These are phyloP conservation scores for Lagenorhynchus albirostris DNA, from an alignment of 2,113 vertebrate genomes.

Conservation along the genomic window DNA sequence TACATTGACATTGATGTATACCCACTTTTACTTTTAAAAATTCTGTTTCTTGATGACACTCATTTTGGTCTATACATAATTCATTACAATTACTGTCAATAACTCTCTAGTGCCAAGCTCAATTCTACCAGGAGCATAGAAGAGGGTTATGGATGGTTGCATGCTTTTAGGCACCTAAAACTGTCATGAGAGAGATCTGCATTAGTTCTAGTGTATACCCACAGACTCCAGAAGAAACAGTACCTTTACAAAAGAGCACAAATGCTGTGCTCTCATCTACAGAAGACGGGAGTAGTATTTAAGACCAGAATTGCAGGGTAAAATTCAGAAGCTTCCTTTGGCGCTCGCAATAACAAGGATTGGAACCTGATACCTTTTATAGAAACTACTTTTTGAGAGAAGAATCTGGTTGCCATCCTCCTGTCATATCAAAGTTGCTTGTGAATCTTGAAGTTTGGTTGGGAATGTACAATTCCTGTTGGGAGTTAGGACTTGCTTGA, in stretches of 20 bases:
- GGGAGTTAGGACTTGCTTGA: not conserved
- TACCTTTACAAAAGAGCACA: not conserved
- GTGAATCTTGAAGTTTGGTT: not conserved
- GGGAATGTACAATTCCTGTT: no score
- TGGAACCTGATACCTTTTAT: not conserved
- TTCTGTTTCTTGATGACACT: slow-evolving; percentile 32
- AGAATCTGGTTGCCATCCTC: not conserved
- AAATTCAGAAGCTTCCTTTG: not conserved
- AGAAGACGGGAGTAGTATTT: not conserved
- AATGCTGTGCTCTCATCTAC: not conserved
- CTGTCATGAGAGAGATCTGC: not conserved
- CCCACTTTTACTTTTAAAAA: slow-evolving; percentile 12
- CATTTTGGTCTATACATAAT: slow-evolving; percentile 24
- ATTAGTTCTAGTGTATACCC: not conserved
- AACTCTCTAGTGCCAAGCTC: not conserved
- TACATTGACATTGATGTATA: not conserved
- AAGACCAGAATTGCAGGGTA: not conserved
- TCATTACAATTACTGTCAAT: slow-evolving; percentile 46
- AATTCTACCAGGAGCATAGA: not conserved
- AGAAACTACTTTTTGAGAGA: not conserved
- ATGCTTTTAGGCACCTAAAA: slow-evolving; percentile 17
- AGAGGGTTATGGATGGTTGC: not conserved
- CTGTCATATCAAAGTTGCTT: not conserved
- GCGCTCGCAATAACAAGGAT: not conserved
- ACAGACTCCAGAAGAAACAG: not conserved